phyloP scores from a whole-genome alignment of 2,888 invertebrate species.

The Lasioglossum marginatum region DNA sequence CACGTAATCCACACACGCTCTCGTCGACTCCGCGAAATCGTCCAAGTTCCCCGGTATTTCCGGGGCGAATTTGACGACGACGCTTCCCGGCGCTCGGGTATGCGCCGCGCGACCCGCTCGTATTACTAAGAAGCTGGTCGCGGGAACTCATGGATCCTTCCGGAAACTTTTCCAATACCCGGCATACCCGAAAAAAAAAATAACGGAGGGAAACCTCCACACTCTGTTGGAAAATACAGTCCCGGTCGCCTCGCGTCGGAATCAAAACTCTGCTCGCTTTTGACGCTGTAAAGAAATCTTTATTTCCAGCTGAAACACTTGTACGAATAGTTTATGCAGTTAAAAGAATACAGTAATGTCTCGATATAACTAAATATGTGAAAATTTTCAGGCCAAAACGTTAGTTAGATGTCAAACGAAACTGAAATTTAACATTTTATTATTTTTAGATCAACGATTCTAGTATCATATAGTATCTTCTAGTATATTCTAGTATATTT shows the following conservation, averaged over 20 bases:
- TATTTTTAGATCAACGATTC: not conserved
- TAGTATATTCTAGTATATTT: too few species aligned
- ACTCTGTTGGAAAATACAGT: conserved; percentile 4
- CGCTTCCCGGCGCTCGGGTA: conserved; percentile 27
- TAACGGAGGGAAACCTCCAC: not conserved
- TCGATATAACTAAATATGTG: not conserved
- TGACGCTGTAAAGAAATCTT: not conserved
- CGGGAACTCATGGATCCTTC: conserved; percentile 45
- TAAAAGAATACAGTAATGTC: not conserved
- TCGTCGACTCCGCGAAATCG: conserved; percentile 60
- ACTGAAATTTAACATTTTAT: not conserved
- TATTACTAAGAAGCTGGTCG: conserved; percentile 45
- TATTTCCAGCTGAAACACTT: too few species aligned
- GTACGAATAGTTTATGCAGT: not conserved
- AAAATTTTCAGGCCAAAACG: too few species aligned
- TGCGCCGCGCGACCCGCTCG: conserved; percentile 34
- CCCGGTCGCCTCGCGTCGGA: too few species aligned
- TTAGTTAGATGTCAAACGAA: too few species aligned
- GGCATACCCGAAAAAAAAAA: conserved; percentile 11
- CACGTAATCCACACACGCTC: conserved; percentile 63
- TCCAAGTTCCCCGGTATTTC: conserved; percentile 60
- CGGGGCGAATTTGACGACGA: conserved; percentile 58
- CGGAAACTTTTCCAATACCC: conserved; percentile 37
- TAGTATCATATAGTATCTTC: not conserved
- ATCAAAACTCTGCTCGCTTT: not conserved